phyloP scores from a whole-genome alignment of 2,797 vertebrate genomes.

The Siniperca obscura region DNA sequence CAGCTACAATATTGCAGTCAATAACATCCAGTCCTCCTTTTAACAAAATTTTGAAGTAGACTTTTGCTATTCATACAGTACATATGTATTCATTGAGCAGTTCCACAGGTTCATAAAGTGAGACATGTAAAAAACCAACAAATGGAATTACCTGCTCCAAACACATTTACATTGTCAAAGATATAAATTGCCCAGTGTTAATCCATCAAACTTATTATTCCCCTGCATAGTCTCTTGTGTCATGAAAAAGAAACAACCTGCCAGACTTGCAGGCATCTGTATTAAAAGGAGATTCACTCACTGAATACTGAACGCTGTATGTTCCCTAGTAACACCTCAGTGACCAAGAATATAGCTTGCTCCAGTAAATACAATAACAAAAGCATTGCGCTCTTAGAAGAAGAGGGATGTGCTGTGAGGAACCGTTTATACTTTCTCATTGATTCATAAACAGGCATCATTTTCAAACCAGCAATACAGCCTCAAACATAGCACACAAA shows the following conservation, averaged over 20 bases:
- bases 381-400: slow-evolving; percentile 15
- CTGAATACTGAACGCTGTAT: slow-evolving; percentile 32
- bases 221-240: slow-evolving; percentile 12
- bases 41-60: neutral
- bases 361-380: slow-evolving; percentile 50
- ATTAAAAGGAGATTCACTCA: slow-evolving; percentile 37
- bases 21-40: neutral
- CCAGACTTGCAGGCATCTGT: slow-evolving; percentile 22
- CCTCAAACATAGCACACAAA: slow-evolving; percentile 42
- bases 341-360: slow-evolving; percentile 50
- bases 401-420: slow-evolving; percentile 35
- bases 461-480: slow-evolving; percentile 48
- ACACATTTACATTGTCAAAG: slow-evolving; percentile 37
- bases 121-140: slow-evolving; percentile 35
- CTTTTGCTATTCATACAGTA: neutral
- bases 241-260: slow-evolving; percentile 27
- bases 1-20: slow-evolving; percentile 14
- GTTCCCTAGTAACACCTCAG: slow-evolving; percentile 52
- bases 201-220: slow-evolving; percentile 26
- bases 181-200: neutral
- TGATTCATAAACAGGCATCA: slow-evolving; percentile 55
- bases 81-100: slow-evolving; percentile 34
- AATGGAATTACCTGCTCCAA: slow-evolving; percentile 7
- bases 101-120: slow-evolving; percentile 18
- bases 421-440: slow-evolving; percentile 41